These are phyloP conservation scores for Aromia moschata DNA, from an alignment of 2,888 invertebrate genomes.

Conservation along the genomic window DNA sequence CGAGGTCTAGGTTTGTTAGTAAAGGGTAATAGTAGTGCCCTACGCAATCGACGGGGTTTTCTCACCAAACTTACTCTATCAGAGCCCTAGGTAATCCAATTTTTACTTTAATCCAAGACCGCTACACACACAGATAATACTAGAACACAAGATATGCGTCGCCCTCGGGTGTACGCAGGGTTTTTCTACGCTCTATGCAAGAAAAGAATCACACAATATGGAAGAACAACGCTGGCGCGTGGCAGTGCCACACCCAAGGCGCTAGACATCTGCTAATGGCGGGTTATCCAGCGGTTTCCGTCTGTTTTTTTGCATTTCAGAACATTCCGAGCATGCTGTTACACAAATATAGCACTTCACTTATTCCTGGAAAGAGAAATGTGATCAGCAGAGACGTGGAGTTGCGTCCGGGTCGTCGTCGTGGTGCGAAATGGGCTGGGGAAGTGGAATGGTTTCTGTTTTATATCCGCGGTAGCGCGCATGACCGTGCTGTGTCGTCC, in stretches of 20 bases:
- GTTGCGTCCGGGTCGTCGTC: slow-evolving; percentile 31
- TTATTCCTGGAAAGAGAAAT: slow-evolving; percentile 41
- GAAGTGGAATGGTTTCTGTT: slow-evolving; percentile 21
- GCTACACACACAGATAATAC: slow-evolving; percentile 37
- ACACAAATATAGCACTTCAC: slow-evolving; percentile 49
- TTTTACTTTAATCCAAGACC: slow-evolving; percentile 33
- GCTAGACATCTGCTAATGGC: too few relatives aligned
- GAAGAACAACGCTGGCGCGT: slow-evolving; percentile 13
- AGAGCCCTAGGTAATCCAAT: slow-evolving; percentile 30
- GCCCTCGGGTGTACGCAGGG: slow-evolving; percentile 6
- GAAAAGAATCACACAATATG: slow-evolving; percentile 26
- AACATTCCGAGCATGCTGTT: slow-evolving; percentile 32
- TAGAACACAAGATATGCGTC: slow-evolving; percentile 27
- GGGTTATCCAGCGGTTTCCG: slow-evolving; percentile 7
- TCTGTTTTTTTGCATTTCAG: slow-evolving; percentile 11
- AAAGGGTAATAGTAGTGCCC: too few relatives aligned
- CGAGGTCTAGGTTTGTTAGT: slow-evolving; percentile 31
- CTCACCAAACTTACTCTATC: slow-evolving; percentile 41
- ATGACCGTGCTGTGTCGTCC: slow-evolving; percentile 4
- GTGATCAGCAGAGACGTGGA: slow-evolving; percentile 22
- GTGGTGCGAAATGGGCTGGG: slow-evolving; percentile 37
- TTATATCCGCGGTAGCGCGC: slow-evolving; percentile 36
- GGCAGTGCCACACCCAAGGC: slow-evolving; percentile 42
- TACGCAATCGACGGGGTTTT: slow-evolving; percentile 28
- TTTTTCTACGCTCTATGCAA: slow-evolving; percentile 18